These are phyloP conservation scores for Resseliella maxima DNA, from an alignment of 2,888 invertebrate species.

Conservation along the genomic window DNA sequence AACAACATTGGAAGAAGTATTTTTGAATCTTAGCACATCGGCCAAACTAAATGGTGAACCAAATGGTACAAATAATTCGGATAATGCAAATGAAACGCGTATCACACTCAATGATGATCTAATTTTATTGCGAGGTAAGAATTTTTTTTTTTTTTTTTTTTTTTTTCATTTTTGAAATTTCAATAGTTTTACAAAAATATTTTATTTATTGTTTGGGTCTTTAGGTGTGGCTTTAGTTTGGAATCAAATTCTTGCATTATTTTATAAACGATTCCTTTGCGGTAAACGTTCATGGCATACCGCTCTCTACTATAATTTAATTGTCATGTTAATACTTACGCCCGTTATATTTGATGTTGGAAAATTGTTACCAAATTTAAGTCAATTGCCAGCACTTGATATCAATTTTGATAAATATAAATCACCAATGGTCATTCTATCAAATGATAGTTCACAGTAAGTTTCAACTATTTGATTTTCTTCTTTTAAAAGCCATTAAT, in stretches of 20 bases:
- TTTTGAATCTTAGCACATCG: constrained; percentile 69
- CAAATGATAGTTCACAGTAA: neutral
- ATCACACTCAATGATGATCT: constrained; percentile 2
- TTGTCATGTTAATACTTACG: neutral
- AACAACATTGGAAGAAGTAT: constrained; percentile 88
- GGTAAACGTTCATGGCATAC: neutral
- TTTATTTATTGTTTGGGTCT: no score
- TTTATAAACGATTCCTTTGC: neutral
- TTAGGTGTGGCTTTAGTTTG: neutral
- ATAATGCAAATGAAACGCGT: neutral
- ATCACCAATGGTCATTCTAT: neutral
- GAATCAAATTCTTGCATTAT: constrained; percentile 28
- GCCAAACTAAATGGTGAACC: constrained; percentile 29
- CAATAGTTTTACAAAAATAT: no score
- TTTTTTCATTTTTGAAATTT: no score
- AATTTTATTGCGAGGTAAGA: neutral
- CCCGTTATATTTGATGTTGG: neutral
- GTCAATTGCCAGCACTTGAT: neutral
- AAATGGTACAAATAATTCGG: neutral
- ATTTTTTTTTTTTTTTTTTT: no score
- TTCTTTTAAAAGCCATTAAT: neutral
- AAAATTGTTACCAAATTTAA: neutral
- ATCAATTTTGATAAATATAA: neutral
- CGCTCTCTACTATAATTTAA: neutral
- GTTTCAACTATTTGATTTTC: neutral